Percentiles rank a stretch among this genome's conserved stretches.
Conservation (phyloP, 2,888 invertebrate genomes). For the Crematogaster levior region DNA sequence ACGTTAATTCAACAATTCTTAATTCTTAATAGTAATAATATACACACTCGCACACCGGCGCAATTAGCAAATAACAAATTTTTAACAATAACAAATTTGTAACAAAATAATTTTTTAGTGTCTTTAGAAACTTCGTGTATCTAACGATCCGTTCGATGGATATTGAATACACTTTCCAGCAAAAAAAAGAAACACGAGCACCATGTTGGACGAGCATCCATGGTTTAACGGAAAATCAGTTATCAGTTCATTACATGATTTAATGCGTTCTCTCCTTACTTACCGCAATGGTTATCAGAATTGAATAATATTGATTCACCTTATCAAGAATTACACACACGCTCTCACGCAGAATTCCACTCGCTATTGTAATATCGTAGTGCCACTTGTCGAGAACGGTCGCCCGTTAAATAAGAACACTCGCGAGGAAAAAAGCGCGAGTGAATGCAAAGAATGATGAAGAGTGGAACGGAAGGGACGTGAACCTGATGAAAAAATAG, state of each 20-base stretch:
- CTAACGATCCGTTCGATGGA: background rate
- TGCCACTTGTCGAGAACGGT: slow-evolving; percentile 50
- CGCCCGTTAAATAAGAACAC: slow-evolving; percentile 47
- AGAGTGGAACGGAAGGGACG: background rate
- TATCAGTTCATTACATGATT: slow-evolving; percentile 27
- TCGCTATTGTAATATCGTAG: slow-evolving; percentile 33
- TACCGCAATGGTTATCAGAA: slow-evolving; percentile 64
- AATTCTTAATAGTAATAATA: background rate
- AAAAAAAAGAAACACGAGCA: background rate
- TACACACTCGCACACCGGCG: background rate
- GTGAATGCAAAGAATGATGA: background rate
- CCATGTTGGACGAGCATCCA: background rate
- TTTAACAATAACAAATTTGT: no score
- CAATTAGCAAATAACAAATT: slow-evolving; percentile 14
- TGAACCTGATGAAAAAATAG: background rate
- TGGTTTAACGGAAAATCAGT: slow-evolving; percentile 44
- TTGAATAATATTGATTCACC: slow-evolving; percentile 73
- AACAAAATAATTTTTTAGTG: background rate
- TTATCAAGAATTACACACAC: slow-evolving; percentile 61
- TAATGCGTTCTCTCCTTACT: slow-evolving; percentile 10
- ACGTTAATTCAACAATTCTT: background rate
- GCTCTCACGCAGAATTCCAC: slow-evolving; percentile 46
- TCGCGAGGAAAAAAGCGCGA: slow-evolving; percentile 5
- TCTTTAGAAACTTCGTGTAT: background rate
- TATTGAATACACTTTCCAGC: background rate